phyloP scores from a whole-genome alignment of 2,797 vertebrate genomes.

The Gorsachius magnificus region DNA sequence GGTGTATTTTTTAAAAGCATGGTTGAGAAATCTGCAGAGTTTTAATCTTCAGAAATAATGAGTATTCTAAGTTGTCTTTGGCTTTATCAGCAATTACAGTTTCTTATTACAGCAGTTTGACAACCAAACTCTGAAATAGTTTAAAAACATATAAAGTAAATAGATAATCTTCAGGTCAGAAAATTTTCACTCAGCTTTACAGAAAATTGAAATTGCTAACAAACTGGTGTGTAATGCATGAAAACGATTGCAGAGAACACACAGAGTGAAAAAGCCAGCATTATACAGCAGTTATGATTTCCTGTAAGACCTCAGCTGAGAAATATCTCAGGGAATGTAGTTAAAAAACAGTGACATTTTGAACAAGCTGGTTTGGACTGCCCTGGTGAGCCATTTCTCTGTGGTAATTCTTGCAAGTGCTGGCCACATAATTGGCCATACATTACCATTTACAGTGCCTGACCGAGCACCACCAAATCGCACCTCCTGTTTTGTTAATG shows the following conservation, averaged over 20 bases:
- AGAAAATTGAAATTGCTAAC: neutral
- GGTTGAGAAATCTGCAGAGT: neutral
- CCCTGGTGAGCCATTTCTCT: neutral
- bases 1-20: neutral
- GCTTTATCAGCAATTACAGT: neutral
- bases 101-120: neutral
- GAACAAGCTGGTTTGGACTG: neutral
- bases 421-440: neutral
- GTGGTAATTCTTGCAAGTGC: neutral
- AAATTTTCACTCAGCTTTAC: neutral
- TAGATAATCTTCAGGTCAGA: neutral
- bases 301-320: neutral
- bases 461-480: neutral
- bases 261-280: neutral
- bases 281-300: neutral
- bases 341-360: neutral
- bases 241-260: neutral
- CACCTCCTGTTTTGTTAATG: neutral
- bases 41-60: neutral
- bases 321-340: neutral
- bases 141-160: neutral
- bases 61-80: neutral
- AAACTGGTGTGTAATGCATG: neutral
- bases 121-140: neutral
- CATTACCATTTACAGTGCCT: neutral